Conservation (phyloP, 2,888 invertebrate genomes). For the Pollenia labialis region DNA sequence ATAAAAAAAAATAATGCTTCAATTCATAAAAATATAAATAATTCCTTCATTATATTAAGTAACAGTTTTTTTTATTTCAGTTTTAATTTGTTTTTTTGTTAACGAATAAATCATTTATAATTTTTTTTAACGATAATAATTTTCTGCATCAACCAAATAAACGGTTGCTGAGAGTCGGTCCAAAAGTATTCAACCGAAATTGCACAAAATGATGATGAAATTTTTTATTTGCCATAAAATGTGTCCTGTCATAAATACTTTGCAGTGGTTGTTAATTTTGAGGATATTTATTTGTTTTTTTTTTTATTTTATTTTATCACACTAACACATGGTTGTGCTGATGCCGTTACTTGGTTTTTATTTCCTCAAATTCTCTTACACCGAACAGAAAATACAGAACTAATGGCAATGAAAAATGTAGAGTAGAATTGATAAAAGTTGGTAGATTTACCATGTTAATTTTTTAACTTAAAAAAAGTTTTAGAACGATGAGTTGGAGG, state of each 20-base stretch:
- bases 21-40: too few relatives aligned
- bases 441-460: too few relatives aligned
- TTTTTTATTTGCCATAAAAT: conserved; percentile 68
- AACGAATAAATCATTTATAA: not conserved
- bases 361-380: conserved; percentile 25
- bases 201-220: conserved; percentile 5
- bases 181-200: conserved; percentile 24
- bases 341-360: conserved; percentile 30
- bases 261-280: conserved; percentile 39
- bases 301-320: conserved; percentile 37
- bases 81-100: conserved; percentile 10
- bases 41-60: not conserved
- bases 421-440: too few relatives aligned
- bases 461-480: too few relatives aligned
- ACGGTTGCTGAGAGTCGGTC: conserved; percentile 2
- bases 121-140: conserved; percentile 8
- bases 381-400: too few relatives aligned
- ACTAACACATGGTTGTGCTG: conserved; percentile 38
- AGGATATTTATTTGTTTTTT: not conserved
- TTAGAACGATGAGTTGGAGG: too few relatives aligned
- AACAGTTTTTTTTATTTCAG: not conserved
- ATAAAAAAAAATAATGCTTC: too few relatives aligned
- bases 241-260: conserved; percentile 62
- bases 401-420: too few relatives aligned
- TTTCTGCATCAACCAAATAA: conserved; percentile 59